These are phyloP conservation scores for Anguilla anguilla DNA, from an alignment of 2,797 vertebrate species.

Conservation along the genomic window DNA sequence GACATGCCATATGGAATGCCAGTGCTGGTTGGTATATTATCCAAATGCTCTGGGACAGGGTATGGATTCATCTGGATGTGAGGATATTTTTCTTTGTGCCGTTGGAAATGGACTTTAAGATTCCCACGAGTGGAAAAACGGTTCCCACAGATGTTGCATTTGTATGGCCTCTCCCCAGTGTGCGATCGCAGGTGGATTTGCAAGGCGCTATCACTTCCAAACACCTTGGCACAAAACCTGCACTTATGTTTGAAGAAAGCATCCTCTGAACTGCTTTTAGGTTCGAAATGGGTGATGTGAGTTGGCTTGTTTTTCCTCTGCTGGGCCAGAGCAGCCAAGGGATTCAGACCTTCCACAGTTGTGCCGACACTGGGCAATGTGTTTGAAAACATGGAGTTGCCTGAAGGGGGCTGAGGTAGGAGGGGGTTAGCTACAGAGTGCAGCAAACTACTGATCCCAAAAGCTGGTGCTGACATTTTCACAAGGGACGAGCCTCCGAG, in stretches of 20 bases:
- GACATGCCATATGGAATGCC: constrained; percentile 82
- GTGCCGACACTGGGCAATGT: constrained; percentile 75
- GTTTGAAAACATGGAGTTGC: constrained; percentile 72
- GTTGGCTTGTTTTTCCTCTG: constrained; percentile 80
- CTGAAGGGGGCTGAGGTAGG: constrained; percentile 78
- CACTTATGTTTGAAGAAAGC: constrained; percentile 85
- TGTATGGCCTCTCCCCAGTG: constrained; percentile 82
- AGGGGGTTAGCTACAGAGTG: constrained; percentile 77
- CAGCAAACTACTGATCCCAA: constrained; percentile 80
- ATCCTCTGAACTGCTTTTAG: constrained; percentile 74
- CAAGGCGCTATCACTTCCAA: constrained; percentile 86
- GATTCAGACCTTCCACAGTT: constrained; percentile 76
- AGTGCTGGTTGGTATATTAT: constrained; percentile 79
- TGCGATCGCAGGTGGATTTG: constrained; percentile 86
- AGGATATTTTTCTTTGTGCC: constrained; percentile 83
- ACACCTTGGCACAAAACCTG: constrained; percentile 85
- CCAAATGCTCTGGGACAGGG: constrained; percentile 80
- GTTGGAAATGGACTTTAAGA: constrained; percentile 85
- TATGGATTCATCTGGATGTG: constrained; percentile 85
- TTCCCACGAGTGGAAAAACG: constrained; percentile 85
- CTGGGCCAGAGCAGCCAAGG: constrained; percentile 77
- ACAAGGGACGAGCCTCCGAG: constrained; percentile 69
- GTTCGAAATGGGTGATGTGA: constrained; percentile 72
- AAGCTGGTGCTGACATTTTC: constrained; percentile 74
- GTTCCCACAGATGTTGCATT: constrained; percentile 86